A percentile compares a stretch with the other conserved stretches of the same genome.
These are phyloP conservation scores for Scaptomyza caliginosa DNA, from an alignment of 2,888 invertebrate genomes.

Conservation along the genomic window DNA sequence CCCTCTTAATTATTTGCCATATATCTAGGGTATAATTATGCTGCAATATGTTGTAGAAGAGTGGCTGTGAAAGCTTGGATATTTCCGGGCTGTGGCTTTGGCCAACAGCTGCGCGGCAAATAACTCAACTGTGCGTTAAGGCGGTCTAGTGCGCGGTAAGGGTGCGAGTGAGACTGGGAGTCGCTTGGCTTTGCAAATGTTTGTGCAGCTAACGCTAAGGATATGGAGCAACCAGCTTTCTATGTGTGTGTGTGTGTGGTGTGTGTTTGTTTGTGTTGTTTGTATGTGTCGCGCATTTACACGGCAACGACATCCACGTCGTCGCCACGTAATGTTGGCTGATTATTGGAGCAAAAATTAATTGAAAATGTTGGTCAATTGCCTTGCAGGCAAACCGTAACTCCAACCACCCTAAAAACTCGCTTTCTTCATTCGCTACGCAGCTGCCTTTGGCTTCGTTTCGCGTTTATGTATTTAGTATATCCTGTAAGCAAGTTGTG, in stretches of 20 bases:
- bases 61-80: constrained; percentile 6
- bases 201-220: constrained; percentile 45
- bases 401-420: not conserved
- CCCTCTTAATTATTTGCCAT: not conserved
- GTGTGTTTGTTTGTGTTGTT: not conserved
- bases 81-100: constrained; percentile 58
- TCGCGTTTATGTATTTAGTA: not conserved
- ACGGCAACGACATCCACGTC: constrained; percentile 42
- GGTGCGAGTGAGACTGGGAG: not conserved
- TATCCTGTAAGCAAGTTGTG: constrained; percentile 20
- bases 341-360: constrained; percentile 83
- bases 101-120: constrained; percentile 76
- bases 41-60: constrained; percentile 64
- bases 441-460: constrained; percentile 24
- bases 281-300: constrained; percentile 41
- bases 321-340: constrained; percentile 58
- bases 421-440: constrained; percentile 3
- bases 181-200: constrained; percentile 53
- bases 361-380: constrained; percentile 83
- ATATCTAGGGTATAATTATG: constrained; percentile 32
- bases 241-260: not conserved
- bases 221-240: constrained; percentile 19
- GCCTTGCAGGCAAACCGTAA: constrained; percentile 57
- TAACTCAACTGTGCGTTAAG: constrained; percentile 77
- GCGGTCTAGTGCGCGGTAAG: constrained; percentile 6